Evolutionary conservation across 2,797 vertebrate genomes (phyloP).

Genomic region (Girardinus metallicus): DNA sequence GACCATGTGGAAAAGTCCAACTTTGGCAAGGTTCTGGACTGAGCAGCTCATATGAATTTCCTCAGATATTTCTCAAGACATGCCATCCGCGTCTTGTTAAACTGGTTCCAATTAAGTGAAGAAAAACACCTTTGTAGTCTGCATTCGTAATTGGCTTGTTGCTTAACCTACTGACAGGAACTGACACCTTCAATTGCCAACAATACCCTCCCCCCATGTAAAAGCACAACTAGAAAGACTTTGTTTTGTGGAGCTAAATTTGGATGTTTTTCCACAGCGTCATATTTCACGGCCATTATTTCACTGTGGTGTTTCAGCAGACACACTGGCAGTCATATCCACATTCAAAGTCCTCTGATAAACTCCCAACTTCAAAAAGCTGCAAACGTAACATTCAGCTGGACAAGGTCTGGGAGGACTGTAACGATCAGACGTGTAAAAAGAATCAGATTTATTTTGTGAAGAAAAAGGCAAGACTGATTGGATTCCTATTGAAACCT

Average conservation of each 20-base stretch:
- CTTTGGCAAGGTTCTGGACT: neutral
- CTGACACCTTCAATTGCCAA: constrained; percentile 5
- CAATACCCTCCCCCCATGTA: neutral
- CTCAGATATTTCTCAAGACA: constrained; percentile 20
- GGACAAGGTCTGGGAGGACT: neutral
- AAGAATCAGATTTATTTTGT: neutral
- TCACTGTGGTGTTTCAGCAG: constrained; percentile 32
- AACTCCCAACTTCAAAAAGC: neutral
- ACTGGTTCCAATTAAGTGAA: constrained; percentile 46
- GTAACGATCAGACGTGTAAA: neutral
- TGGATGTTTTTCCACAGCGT: constrained; percentile 41
- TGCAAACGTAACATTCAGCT: neutral
- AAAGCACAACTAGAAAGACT: constrained; percentile 54
- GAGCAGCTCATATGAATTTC: neutral
- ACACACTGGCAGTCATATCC: constrained; percentile 19
- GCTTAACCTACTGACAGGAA: constrained; percentile 44
- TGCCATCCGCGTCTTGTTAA: constrained; percentile 16
- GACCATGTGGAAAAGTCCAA: neutral
- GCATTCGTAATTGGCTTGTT: constrained; percentile 41
- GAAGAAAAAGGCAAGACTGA: neutral
- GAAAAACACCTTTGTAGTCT: constrained; percentile 62
- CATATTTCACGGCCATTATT: constrained; percentile 51
- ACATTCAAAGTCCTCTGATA: neutral
- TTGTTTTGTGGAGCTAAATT: constrained; percentile 50
- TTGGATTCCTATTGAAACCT: neutral